Evolutionary conservation across 2,888 invertebrate genomes (phyloP).

Genomic region (Bursaphelenchus okinawaensis): DNA sequence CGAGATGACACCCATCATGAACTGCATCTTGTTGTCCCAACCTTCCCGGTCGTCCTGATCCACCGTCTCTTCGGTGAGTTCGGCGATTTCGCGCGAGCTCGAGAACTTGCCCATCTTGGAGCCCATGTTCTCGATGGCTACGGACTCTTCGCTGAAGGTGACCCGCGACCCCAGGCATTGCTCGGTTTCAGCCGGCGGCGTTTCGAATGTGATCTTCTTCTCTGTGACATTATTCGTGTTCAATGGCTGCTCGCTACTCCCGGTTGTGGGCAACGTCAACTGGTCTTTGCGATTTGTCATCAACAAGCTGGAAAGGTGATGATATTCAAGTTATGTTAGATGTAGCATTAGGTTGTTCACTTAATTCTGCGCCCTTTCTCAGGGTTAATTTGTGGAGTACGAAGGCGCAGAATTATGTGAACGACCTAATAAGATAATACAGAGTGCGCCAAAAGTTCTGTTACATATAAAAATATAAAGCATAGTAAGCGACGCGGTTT

Average conservation of each 20-base stretch:
- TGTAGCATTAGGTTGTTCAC: no score
- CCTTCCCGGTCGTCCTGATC: slow-evolving; percentile 42
- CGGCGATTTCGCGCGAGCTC: slow-evolving; percentile 15
- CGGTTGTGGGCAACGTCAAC: slow-evolving; percentile 1
- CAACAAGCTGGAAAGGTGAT: slow-evolving; percentile 1
- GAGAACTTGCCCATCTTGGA: slow-evolving; percentile 7
- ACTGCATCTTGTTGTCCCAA: slow-evolving; percentile 67
- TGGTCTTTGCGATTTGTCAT: slow-evolving; percentile 13
- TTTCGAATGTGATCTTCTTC: slow-evolving; percentile 15
- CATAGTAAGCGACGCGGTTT: no score
- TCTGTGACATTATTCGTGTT: slow-evolving; percentile 1
- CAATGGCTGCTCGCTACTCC: neutral
- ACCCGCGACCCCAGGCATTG: slow-evolving; percentile 35
- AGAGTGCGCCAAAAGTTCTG: no score
- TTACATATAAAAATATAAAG: no score
- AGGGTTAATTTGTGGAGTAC: no score
- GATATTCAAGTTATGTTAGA: no score
- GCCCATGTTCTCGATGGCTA: slow-evolving; percentile 27
- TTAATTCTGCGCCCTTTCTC: no score
- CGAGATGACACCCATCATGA: slow-evolving; percentile 83
- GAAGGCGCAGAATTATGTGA: no score
- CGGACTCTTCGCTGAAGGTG: slow-evolving; percentile 36
- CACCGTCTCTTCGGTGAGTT: slow-evolving; percentile 29
- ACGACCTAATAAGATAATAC: no score
- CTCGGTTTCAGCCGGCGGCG: slow-evolving; percentile 17